Conservation (phyloP, 2,888 invertebrate species). For the Drosophila mimetica region DNA sequence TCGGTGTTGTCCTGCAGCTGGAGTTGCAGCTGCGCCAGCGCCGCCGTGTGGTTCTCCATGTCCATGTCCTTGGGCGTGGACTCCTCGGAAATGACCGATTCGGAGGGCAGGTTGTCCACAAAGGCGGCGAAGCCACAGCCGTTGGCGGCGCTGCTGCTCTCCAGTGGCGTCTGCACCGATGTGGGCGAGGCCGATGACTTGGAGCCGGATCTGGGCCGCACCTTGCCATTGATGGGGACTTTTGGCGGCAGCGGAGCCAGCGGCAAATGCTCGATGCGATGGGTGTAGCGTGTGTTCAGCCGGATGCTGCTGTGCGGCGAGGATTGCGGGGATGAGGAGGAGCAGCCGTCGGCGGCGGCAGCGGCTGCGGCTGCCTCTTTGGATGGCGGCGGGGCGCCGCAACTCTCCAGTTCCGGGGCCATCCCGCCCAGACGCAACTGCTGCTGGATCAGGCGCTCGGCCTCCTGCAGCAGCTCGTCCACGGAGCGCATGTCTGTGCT, state of each 20-base stretch:
- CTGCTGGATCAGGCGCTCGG: constrained; percentile 85
- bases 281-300: constrained; percentile 74
- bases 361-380: background rate
- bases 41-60: constrained; percentile 46
- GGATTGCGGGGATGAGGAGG: constrained; percentile 53
- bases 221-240: background rate
- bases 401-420: background rate
- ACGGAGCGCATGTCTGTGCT: constrained; percentile 85
- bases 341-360: constrained; percentile 8
- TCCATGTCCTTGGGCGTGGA: constrained; percentile 81
- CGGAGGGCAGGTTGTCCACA: constrained; percentile 81
- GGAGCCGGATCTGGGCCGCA: constrained; percentile 10
- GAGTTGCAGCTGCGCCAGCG: constrained; percentile 49
- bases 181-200: constrained; percentile 16
- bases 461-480: constrained; percentile 87
- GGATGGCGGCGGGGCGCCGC: too few species aligned
- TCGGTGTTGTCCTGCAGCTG: constrained; percentile 67
- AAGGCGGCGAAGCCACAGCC: constrained; percentile 70
- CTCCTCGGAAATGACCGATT: constrained; percentile 83
- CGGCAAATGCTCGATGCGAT: constrained; percentile 64
- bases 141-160: constrained; percentile 2
- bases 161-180: constrained; percentile 31
- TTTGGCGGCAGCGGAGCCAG: constrained; percentile 16
- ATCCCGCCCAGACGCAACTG: constrained; percentile 66
- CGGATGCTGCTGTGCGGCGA: constrained; percentile 70